Evolutionary conservation across 2,888 invertebrate genomes (phyloP).

Genomic region (Cephus nigrinus): DNA sequence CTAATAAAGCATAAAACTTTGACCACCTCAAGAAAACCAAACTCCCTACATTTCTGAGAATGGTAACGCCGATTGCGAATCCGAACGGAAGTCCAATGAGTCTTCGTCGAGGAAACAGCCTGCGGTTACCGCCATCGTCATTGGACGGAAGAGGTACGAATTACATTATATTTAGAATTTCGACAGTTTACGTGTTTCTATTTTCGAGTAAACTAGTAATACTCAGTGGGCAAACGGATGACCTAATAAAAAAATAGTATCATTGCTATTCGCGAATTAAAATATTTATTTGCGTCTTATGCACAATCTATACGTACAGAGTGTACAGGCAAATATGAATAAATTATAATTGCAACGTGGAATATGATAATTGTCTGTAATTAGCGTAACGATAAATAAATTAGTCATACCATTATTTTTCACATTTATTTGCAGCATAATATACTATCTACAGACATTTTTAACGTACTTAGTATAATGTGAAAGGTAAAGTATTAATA

Average conservation of each 20-base stretch:
- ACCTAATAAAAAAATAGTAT: not conserved
- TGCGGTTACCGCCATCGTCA: conserved; percentile 28
- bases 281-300: not conserved
- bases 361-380: not conserved
- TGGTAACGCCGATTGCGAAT: conserved; percentile 5
- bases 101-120: conserved; percentile 34
- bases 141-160: not conserved
- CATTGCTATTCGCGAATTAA: not conserved
- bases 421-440: not conserved
- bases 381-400: not conserved
- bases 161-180: not conserved
- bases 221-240: not conserved
- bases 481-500: not conserved
- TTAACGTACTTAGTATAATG: not conserved
- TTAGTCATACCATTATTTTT: not conserved
- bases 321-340: not conserved
- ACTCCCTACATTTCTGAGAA: not conserved
- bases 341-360: not conserved
- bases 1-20: not conserved
- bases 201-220: not conserved
- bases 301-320: not conserved
- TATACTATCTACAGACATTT: not conserved
- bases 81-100: conserved; percentile 12
- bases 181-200: not conserved
- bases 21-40: not conserved